Evolutionary conservation across 2,888 invertebrate species (phyloP).

Genomic region (Sphaerophoria taeniata): DNA sequence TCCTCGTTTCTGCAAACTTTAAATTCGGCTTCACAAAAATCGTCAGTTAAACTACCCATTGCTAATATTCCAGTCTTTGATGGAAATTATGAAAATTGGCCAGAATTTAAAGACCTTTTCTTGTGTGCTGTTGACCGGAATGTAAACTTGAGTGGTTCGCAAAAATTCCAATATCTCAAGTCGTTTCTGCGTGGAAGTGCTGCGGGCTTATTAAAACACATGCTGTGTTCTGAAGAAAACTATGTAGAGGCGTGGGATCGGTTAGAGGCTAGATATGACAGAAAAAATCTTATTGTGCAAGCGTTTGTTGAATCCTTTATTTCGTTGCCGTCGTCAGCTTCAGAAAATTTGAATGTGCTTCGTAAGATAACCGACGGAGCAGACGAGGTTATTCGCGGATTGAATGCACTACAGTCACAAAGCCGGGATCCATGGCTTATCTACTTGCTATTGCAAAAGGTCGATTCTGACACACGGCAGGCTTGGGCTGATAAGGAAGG

Average conservation of each 20-base stretch:
- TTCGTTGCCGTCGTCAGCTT: background rate
- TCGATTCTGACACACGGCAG: slow-evolving; percentile 12
- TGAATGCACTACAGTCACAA: slow-evolving; percentile 36
- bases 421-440: slow-evolving; percentile 60
- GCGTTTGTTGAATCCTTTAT: slow-evolving; percentile 4
- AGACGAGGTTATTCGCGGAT: background rate
- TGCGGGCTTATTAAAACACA: slow-evolving; percentile 6
- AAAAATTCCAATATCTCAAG: background rate
- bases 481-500: background rate
- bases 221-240: background rate
- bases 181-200: background rate
- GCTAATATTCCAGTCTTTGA: too few relatives aligned
- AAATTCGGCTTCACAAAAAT: too few relatives aligned
- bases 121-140: too few relatives aligned
- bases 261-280: slow-evolving; percentile 8
- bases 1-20: too few relatives aligned
- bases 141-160: too few relatives aligned
- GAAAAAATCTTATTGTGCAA: slow-evolving; percentile 7
- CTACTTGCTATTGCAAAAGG: too few relatives aligned
- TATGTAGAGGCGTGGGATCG: slow-evolving; percentile 15
- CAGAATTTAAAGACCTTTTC: too few relatives aligned
- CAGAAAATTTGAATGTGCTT: background rate
- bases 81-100: too few relatives aligned
- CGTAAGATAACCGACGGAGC: background rate
- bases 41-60: too few relatives aligned